phyloP scores from a whole-genome alignment of 2,797 vertebrate species.

The Characodon lateralis region DNA sequence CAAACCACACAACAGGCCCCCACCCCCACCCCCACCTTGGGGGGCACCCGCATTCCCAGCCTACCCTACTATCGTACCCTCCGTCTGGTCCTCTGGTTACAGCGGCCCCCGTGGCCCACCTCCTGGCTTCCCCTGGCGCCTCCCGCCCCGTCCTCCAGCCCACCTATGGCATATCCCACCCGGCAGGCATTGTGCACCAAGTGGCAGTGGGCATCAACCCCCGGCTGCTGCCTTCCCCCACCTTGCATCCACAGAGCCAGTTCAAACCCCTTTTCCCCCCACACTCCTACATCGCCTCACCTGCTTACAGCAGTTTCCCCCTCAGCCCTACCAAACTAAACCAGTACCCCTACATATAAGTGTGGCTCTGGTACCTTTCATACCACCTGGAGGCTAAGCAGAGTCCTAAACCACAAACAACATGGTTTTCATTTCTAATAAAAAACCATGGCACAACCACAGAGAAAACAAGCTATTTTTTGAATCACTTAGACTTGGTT shows the following conservation, averaged over 20 bases:
- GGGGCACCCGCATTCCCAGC: constrained; percentile 87
- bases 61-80: constrained; percentile 88
- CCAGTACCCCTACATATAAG: constrained; percentile 98
- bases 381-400: constrained; percentile 70
- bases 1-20: constrained; percentile 84
- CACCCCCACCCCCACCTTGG: constrained; percentile 85
- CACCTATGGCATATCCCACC: constrained; percentile 89
- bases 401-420: constrained; percentile 75
- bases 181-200: constrained; percentile 90
- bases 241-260: constrained; percentile 90
- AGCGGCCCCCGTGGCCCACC: constrained; percentile 91
- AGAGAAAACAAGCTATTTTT: constrained; percentile 92
- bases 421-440: constrained; percentile 88
- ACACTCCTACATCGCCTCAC: constrained; percentile 95
- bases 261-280: constrained; percentile 95
- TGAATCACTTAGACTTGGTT: constrained; percentile 95
- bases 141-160: constrained; percentile 90
- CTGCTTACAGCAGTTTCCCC: constrained; percentile 93
- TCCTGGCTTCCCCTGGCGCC: constrained; percentile 92
- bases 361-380: constrained; percentile 63
- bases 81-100: constrained; percentile 87
- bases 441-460: constrained; percentile 94
- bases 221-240: constrained; percentile 93
- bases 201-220: constrained; percentile 95
- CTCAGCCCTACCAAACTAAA: constrained; percentile 97